Evolutionary conservation across 2,113 vertebrate species (phyloP).

Genomic region (human): GRCh38 chr3:173908001-173908500

Average conservation of each 20-base stretch:
- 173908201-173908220: not conserved
- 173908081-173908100: not conserved
- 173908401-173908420: slow-evolving; percentile 9
- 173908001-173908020: too few species aligned
- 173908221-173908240: not conserved
- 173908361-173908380: slow-evolving; percentile 2
- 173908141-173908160: not conserved
- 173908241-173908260: not conserved
- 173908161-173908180: not conserved
- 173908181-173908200: not conserved
- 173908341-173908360: not conserved
- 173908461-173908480: not conserved
- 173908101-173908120: not conserved
- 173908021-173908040: not conserved
- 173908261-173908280: not conserved
- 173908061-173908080: not conserved
- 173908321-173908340: not conserved
- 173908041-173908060: not conserved
- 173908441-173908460: slow-evolving; percentile 41
- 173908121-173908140: not conserved
- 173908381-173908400: not conserved
- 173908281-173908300: not conserved
- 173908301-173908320: not conserved
- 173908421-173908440: slow-evolving; percentile 12
- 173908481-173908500: slow-evolving; percentile 18